Percentiles rank a stretch among this genome's conserved stretches.
These are phyloP conservation scores for Drosophila obscura DNA, from an alignment of 1,140 invertebrate genomes.

Conservation along the genomic window DNA sequence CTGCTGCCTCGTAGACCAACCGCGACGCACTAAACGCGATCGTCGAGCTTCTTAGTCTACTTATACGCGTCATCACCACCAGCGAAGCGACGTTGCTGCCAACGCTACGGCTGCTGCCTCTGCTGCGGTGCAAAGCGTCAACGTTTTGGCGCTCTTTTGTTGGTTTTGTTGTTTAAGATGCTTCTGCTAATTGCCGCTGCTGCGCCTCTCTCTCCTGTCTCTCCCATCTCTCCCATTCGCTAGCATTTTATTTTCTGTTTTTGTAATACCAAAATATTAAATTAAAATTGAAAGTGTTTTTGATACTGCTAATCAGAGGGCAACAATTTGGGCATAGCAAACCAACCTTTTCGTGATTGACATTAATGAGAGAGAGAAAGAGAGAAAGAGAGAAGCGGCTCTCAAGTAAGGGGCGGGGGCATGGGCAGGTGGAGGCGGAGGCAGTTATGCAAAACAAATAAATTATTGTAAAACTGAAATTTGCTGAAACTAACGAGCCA, in stretches of 20 bases:
- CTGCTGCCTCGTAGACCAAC: constrained; percentile 66
- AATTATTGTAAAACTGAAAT: constrained; percentile 23
- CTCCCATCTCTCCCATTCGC: constrained; percentile 2
- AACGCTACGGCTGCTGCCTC: neutral
- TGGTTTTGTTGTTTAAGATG: constrained; percentile 66
- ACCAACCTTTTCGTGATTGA: constrained; percentile 49
- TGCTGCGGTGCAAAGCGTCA: neutral
- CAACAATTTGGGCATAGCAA: constrained; percentile 44
- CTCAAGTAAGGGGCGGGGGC: neutral
- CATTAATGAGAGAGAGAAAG: constrained; percentile 26
- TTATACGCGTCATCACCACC: constrained; percentile 45
- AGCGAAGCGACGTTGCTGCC: too few species aligned
- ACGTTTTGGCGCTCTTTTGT: constrained; percentile 36
- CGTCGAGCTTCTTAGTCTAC: constrained; percentile 77
- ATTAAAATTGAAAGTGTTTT: constrained; percentile 52
- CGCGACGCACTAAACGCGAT: constrained; percentile 79
- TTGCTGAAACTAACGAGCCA: constrained; percentile 36
- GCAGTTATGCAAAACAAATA: constrained; percentile 36
- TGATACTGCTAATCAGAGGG: constrained; percentile 58
- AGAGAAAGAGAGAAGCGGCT: neutral
- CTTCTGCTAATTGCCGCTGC: constrained; percentile 52
- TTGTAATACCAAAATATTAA: constrained; percentile 5
- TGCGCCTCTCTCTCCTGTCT: neutral
- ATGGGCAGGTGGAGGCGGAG: neutral
- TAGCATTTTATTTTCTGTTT: constrained; percentile 9